Conservation (phyloP, 2,113 vertebrate species). For the Numenius arquata region DNA sequence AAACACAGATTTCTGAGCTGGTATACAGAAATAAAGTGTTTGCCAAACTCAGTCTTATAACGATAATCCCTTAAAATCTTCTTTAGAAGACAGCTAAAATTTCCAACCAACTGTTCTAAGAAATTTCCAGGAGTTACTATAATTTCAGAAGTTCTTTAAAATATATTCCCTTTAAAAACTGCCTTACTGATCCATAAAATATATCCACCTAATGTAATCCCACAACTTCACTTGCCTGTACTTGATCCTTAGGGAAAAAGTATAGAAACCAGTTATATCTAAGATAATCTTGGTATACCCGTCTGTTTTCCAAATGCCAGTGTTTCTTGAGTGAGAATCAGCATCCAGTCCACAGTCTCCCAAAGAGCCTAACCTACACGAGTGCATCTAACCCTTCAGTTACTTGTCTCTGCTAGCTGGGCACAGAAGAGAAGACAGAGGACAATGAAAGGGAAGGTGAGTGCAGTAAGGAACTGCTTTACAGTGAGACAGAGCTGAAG, state of each 20-base stretch:
- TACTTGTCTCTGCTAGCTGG: too few species aligned
- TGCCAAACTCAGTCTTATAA: not conserved
- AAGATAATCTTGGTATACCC: not conserved
- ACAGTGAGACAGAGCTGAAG: not conserved
- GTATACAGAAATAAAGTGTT: not conserved
- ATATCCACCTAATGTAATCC: not conserved
- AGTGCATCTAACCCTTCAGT: not conserved
- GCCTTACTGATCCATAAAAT: not conserved
- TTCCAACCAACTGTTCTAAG: not conserved
- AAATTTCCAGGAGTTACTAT: not conserved
- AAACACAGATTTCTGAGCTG: not conserved
- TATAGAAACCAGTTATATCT: not conserved
- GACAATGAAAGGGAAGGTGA: not conserved
- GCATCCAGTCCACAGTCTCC: not conserved
- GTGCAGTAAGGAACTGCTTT: not conserved
- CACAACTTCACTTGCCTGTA: fast-evolving
- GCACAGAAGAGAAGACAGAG: not conserved
- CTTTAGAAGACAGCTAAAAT: not conserved
- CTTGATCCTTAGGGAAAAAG: not conserved
- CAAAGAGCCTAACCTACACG: not conserved
- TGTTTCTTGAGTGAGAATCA: not conserved
- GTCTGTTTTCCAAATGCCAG: not conserved
- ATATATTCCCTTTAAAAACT: not conserved
- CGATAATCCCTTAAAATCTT: not conserved
- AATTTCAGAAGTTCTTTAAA: not conserved